Evolutionary conservation across 1,140 invertebrate species (phyloP), one percentile per base, ranked within the genome.

Genomic region (Scaptodrosophila lebanonensis): DNA sequence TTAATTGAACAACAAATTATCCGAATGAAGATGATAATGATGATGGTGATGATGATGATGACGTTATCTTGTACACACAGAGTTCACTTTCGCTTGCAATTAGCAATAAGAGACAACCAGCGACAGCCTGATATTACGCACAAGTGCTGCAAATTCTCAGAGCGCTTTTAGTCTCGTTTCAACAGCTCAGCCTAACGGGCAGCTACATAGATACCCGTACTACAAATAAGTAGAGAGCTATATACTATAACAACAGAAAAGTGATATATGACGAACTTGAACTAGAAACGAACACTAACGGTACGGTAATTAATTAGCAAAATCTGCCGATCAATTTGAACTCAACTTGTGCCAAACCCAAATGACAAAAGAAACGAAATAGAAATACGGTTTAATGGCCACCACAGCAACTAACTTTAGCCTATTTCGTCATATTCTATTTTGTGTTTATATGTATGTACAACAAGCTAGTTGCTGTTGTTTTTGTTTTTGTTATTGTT

Each of bases 381-480:
- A 44, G 60, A 32, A 48, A 54, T 72, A 6, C 5, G 27, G 9
- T 29, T 6, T 9, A 29, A 29, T 29, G 9, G 5, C 9, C 5
- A 5, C 5, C 27, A 29, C 27, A 29, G 9, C 27, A 6, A 29
- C 76, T 82, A 79, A 73, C 43, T 76, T 76, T 76, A 66, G 69
- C 57, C 50, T 64, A 82, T 79, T 82, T 79, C 75, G 69, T 82
- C 69, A 79, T 65, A 60, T 69, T 68, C 50, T 63, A 57, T 57
- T 48, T 38, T 25, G 40, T 50, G 66, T 25, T 70, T 76, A 29
- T 59, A 57, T 50, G 63, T 77, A 71, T 70, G 32, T 45, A 42
- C 38, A 33, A 45, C 54, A 64, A 63, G 67, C 43, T 33, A 16
- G 8, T 25, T 43, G 30, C 54, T 47, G 35, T 27, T 53, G 49